Conservation (phyloP, 2,797 vertebrate species). For the Acanthopagrus latus region DNA sequence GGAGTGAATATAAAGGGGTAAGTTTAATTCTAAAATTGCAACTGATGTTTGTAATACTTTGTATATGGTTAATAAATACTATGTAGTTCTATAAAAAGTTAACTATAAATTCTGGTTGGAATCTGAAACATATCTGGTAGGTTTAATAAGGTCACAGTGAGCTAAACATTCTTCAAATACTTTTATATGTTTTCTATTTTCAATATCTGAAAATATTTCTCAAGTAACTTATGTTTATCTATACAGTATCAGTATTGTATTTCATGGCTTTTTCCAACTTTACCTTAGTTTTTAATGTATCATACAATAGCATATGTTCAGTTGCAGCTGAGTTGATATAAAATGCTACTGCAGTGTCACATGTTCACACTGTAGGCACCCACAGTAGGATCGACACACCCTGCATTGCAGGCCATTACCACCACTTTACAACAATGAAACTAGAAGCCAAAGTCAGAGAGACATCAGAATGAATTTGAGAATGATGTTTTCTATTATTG, state of each 20-base stretch:
- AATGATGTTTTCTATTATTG: not conserved
- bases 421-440: conserved; percentile 5
- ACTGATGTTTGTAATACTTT: too few relatives aligned
- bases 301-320: not conserved
- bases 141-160: too few relatives aligned
- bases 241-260: too few relatives aligned
- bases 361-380: not conserved
- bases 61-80: too few relatives aligned
- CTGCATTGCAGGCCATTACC: not conserved
- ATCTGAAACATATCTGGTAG: too few relatives aligned
- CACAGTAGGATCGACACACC: not conserved
- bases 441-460: not conserved
- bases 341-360: not conserved
- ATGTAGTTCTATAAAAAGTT: too few relatives aligned
- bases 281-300: not conserved
- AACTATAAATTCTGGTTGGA: too few relatives aligned
- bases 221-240: not conserved
- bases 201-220: not conserved
- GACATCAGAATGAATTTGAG: not conserved
- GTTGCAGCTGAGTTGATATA: not conserved
- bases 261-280: too few relatives aligned
- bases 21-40: too few relatives aligned
- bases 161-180: too few relatives aligned
- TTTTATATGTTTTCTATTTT: too few relatives aligned
- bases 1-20: too few relatives aligned